Evolutionary conservation across 2,888 invertebrate genomes (phyloP), one percentile per base, ranked within the genome.

Genomic region (Dasysyrphus tricinctus): DNA sequence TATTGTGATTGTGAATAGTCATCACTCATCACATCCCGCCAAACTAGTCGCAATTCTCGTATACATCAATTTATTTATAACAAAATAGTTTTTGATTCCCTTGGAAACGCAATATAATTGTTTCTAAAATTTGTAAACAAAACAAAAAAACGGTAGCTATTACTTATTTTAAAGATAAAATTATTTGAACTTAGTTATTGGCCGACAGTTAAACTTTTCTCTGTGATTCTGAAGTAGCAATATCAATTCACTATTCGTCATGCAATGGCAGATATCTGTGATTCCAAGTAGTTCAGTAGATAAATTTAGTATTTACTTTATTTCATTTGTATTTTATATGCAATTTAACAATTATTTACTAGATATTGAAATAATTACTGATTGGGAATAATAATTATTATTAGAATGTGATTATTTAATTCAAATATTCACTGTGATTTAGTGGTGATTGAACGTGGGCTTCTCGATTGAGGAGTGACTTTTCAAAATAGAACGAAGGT

Each of bases 161-260:
- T 51, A 24, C 11, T 51, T 2, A 19, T 51, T 49, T 51, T 51
- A 0, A 6, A 51, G 2, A 19, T 24, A 29, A 19, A n/a, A 7
- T 3, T 24, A 24, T 12, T 54, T 54, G 7, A 54, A 29, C 4
- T 54, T 7, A 19, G 3, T 14, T 4, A 24, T 12, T 12, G 0
- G 3, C 3, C 14, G 9, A 14, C 29, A 54, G 24, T 49, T 49
- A 11, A 24, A 12, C 0, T 49, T 49, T 24, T 24, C 12, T 24
- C 24, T 51, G 51, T 51, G 24, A 51, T 51, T 51, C 24, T 51
- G 24, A 51, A 51, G 12, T 51, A 51, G 51, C 51, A 29, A 51
- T 29, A 24, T 14, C 24, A 51, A 51, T 51, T 51, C 51, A 51
- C 51, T n/a, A 29, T 51, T 11, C 11, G 19, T 12, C 1, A 44